These are phyloP conservation scores for Plagodis pulveraria DNA, from an alignment of 2,888 invertebrate species.

Conservation along the genomic window DNA sequence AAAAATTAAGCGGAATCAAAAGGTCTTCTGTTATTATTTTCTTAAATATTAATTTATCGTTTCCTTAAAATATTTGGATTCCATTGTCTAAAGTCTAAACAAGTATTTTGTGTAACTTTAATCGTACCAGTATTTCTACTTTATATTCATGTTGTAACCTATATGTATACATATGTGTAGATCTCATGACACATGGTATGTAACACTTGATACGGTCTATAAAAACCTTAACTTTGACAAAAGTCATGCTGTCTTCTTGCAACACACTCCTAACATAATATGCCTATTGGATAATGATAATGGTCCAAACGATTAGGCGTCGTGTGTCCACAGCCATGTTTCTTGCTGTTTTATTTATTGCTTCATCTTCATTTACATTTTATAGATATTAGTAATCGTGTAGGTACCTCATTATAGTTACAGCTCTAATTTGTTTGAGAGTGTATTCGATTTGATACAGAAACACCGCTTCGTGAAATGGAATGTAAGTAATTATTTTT, in stretches of 20 bases:
- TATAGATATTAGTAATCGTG: conserved; percentile 25
- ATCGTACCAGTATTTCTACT: no score
- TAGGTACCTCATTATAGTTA: conserved; percentile 20
- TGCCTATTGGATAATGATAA: conserved; percentile 39
- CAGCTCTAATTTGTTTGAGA: conserved; percentile 13
- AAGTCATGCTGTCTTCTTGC: conserved; percentile 4
- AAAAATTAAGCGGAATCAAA: no score
- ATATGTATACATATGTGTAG: no score
- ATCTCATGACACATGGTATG: no score
- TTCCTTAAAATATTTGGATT: no score
- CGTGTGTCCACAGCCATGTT: conserved; percentile 39
- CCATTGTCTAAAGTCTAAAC: no score
- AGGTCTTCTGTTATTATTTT: no score
- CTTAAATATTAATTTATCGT: no score
- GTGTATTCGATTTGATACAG: conserved; percentile 2
- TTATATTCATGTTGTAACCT: no score
- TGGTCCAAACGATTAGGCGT: conserved; percentile 43
- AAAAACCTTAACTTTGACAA: neutral
- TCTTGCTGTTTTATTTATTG: conserved; percentile 43
- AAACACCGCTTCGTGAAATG: conserved; percentile 4
- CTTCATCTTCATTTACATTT: conserved; percentile 42
- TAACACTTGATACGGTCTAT: no score
- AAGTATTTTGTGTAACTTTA: no score
- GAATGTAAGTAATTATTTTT: conserved; percentile 1
- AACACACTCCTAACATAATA: conserved; percentile 6